Percentiles rank a stretch among this genome's conserved stretches.
Evolutionary conservation across 2,797 vertebrate species (phyloP).

Genomic region (Zenarchopterus dispar): DNA sequence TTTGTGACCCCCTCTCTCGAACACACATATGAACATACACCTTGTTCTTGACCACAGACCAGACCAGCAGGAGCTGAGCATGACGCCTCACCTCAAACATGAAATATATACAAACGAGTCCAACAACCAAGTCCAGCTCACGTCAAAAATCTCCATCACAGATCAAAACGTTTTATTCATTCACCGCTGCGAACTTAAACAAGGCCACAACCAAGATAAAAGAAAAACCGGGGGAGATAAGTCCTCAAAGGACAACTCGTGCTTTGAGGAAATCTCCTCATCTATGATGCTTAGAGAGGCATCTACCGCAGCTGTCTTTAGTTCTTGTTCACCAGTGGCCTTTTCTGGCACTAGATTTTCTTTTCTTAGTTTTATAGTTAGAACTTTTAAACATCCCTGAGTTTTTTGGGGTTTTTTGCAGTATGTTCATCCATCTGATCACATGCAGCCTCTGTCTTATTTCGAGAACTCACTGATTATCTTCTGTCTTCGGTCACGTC

Average conservation of each 20-base stretch:
- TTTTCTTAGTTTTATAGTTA: neutral
- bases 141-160: slow-evolving; percentile 14
- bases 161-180: too few species aligned
- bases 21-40: too few species aligned
- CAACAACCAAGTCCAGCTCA: slow-evolving; percentile 30
- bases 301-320: neutral
- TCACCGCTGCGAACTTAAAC: too few species aligned
- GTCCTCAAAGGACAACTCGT: too few species aligned
- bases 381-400: neutral
- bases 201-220: too few species aligned
- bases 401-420: too few species aligned
- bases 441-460: too few species aligned
- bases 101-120: slow-evolving; percentile 28
- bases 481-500: too few species aligned
- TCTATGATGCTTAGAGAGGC: neutral
- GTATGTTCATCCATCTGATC: too few species aligned
- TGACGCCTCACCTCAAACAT: slow-evolving; percentile 27
- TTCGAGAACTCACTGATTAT: too few species aligned
- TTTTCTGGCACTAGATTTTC: neutral
- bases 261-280: neutral
- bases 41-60: slow-evolving; percentile 55
- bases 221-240: too few species aligned
- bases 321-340: neutral
- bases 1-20: slow-evolving; percentile 21
- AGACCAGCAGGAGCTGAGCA: slow-evolving; percentile 53